Percentiles rank a stretch among this genome's conserved stretches.
Evolutionary conservation across 2,797 vertebrate species (phyloP).

Genomic region (Triplophysa yarkandensis): DNA sequence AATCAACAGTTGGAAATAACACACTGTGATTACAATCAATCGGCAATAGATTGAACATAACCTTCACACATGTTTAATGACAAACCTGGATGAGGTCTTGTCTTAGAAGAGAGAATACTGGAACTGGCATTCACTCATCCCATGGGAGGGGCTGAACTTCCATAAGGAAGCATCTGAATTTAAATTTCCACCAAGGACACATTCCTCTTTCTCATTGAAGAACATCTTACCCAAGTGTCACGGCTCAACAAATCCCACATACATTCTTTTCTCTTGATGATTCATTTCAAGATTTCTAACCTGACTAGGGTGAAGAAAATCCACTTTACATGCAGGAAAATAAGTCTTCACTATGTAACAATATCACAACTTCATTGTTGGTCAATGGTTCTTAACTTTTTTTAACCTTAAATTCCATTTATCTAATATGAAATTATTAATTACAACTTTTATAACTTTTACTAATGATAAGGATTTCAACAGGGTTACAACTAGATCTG

Average conservation of each 20-base stretch:
- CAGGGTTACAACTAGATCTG: too few species aligned
- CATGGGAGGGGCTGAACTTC: constrained; percentile 23
- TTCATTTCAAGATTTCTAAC: constrained; percentile 44
- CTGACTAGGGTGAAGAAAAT: constrained; percentile 42
- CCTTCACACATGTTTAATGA: constrained; percentile 29
- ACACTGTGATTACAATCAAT: constrained; percentile 51
- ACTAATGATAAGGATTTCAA: too few species aligned
- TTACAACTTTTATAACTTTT: too few species aligned
- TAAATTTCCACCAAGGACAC: constrained; percentile 39
- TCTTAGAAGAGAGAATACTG: constrained; percentile 20
- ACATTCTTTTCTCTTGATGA: constrained; percentile 29
- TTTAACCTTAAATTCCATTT: neutral
- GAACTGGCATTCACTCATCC: constrained; percentile 25
- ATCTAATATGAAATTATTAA: too few species aligned
- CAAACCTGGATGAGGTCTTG: neutral
- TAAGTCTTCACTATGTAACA: constrained; percentile 9
- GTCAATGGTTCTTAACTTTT: neutral
- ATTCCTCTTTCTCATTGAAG: constrained; percentile 40
- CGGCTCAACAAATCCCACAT: constrained; percentile 34
- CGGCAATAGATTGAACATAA: constrained; percentile 11
- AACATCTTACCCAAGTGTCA: constrained; percentile 35
- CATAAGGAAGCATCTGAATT: constrained; percentile 44
- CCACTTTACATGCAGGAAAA: constrained; percentile 43
- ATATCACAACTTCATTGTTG: neutral
- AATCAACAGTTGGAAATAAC: constrained; percentile 44